Conservation (phyloP, 2,888 invertebrate species). For the Atethmia centrago region DNA sequence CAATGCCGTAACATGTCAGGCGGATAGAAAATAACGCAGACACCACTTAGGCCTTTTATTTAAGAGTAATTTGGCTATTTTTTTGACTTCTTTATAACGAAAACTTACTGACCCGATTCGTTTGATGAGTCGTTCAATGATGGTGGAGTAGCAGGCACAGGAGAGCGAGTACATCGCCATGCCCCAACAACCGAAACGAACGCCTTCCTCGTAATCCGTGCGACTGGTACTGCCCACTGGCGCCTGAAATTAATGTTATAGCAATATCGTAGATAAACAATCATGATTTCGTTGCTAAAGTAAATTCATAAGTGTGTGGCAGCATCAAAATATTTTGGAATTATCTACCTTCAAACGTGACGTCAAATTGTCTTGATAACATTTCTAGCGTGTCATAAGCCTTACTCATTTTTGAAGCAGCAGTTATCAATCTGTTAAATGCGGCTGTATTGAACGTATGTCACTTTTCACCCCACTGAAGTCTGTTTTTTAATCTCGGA, state of each 20-base stretch:
- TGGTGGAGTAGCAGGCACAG: constrained; percentile 97
- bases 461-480: no score
- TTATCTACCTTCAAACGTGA: neutral
- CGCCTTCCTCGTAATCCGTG: constrained; percentile 96
- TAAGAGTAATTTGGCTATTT: no score
- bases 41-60: neutral
- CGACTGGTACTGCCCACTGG: constrained; percentile 92
- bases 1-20: neutral
- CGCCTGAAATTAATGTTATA: constrained; percentile 90
- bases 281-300: constrained; percentile 3
- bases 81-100: neutral
- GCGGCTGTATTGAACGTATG: no score
- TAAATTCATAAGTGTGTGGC: neutral
- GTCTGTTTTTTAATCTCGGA: no score
- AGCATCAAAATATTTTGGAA: neutral
- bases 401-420: neutral
- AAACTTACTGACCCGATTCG: constrained; percentile 90
- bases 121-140: constrained; percentile 96
- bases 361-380: neutral
- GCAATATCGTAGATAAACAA: constrained; percentile 55
- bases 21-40: neutral
- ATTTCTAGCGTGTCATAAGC: neutral
- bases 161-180: constrained; percentile 99
- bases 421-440: neutral
- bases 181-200: constrained; percentile 98